Evolutionary conservation across 2,797 vertebrate species (phyloP), one percentile per base, ranked within the genome.

Genomic region (Falco concolor): DNA sequence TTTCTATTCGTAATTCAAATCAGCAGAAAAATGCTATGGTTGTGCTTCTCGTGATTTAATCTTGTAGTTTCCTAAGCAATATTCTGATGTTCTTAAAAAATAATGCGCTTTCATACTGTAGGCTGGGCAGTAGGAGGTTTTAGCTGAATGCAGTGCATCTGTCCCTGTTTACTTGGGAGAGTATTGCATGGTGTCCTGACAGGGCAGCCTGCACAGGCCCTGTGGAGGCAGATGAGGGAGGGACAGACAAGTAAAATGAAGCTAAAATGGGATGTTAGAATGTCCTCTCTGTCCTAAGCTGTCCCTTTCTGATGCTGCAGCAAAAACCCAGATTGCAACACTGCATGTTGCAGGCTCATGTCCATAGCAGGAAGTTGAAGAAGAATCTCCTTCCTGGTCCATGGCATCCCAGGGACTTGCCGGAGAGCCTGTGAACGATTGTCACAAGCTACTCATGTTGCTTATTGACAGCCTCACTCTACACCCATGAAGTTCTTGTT

Each of bases 1-100:
- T 95, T 96, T 96, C 94, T 92, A 90, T 97, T 96, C 89, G 32
- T 97, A 96, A 97, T 95, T 96, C 90, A 96, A 95, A 96, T 97
- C 95, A 92, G 94, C 74, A 86, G 81, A 80, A 96, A 96, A 95
- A 90, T 60, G 81, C 87, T 87, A 85, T 72, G 92, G 89, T 94
- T 93, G 76, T 95, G 89, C 93, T 96, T 95, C 95, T 94, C 2
- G 0, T 82, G 89, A 91, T 95, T 96, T 91, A 90, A 92, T 95
- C 88, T 91, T 95, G 74, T 90, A 77, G 70, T 95, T 96, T 89
- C 82, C 82, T 88, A 92, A 95, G 93, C 90, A 80, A 68, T 93
- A 92, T 95, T 93, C 56, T 45, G 69, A 27, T 92, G 84, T 86
- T 90, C 53, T 91, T 75, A 28, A 90, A 90, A 93, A 85, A 77